Evolutionary conservation across 2,797 vertebrate genomes (phyloP).

Genomic region (Microctenopoma stevenorrisi): DNA sequence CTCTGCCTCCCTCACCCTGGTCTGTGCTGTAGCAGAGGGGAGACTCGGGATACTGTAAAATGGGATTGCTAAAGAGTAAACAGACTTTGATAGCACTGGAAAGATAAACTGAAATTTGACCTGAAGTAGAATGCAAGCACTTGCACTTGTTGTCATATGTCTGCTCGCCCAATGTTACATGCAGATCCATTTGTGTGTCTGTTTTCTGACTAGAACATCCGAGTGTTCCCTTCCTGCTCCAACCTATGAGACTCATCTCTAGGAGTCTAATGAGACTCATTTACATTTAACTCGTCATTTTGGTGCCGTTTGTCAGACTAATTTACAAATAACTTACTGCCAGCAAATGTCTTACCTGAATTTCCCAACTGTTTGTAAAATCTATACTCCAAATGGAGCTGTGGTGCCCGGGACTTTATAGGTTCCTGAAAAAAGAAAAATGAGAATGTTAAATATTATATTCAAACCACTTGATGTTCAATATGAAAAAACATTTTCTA

Average conservation of each 20-base stretch:
- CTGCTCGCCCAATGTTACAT: slow-evolving; percentile 1
- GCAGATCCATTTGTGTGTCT: not conserved
- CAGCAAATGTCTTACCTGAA: slow-evolving; percentile 85
- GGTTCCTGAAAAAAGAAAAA: slow-evolving; percentile 88
- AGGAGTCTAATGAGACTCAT: not conserved
- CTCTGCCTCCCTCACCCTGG: slow-evolving; percentile 16
- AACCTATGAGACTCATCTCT: no score
- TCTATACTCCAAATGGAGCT: slow-evolving; percentile 97
- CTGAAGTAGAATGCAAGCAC: slow-evolving; percentile 1
- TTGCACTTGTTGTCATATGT: slow-evolving; percentile 2
- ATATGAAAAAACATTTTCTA: slow-evolving; percentile 1
- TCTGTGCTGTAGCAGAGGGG: slow-evolving; percentile 6
- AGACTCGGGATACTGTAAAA: slow-evolving; percentile 11
- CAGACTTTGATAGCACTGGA: slow-evolving; percentile 13
- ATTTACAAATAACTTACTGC: not conserved
- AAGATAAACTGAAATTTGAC: slow-evolving; percentile 33
- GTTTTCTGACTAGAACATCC: not conserved
- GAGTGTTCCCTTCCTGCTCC: not conserved
- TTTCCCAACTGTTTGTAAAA: slow-evolving; percentile 99
- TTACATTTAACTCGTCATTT: not conserved
- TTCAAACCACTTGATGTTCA: not conserved
- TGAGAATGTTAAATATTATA: slow-evolving; percentile 8
- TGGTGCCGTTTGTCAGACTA: not conserved
- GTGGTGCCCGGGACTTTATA: slow-evolving; percentile 96
- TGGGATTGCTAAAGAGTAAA: slow-evolving; percentile 26